phyloP scores from a whole-genome alignment of 2,888 invertebrate genomes.

The Monopis laevigella region DNA sequence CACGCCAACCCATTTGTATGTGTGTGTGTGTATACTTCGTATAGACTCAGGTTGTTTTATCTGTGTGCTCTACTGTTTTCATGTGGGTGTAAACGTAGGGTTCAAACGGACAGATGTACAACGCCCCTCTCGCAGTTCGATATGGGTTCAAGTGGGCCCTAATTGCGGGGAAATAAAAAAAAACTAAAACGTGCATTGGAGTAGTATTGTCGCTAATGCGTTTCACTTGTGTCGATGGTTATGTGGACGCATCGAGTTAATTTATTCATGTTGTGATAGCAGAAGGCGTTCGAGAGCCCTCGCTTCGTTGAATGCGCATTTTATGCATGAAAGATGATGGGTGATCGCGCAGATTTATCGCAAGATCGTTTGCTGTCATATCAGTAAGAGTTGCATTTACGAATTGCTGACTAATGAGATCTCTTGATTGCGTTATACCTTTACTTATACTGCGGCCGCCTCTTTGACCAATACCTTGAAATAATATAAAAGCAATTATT shows the following conservation, averaged over 20 bases:
- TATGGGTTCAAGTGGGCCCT: constrained; percentile 14
- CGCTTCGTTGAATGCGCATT: constrained; percentile 1
- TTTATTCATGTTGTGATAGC: constrained; percentile 13
- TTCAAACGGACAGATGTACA: constrained; percentile 9
- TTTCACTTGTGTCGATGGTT: constrained; percentile 17
- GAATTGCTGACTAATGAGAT: too few relatives aligned
- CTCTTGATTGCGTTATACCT: too few relatives aligned
- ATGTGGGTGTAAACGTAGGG: neutral
- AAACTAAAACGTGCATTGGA: constrained; percentile 16
- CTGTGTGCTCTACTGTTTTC: neutral
- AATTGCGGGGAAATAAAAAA: constrained; percentile 15
- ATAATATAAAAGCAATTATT: too few relatives aligned
- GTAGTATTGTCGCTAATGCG: constrained; percentile 18
- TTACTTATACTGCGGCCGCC: too few relatives aligned
- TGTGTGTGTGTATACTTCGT: neutral
- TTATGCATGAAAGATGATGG: constrained; percentile 4
- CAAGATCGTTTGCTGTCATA: neutral
- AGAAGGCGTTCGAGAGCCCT: constrained; percentile 1
- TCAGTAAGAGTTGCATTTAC: too few relatives aligned
- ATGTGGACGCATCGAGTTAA: constrained; percentile 14
- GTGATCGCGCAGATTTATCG: constrained; percentile 6
- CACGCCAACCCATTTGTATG: neutral
- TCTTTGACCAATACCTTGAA: too few relatives aligned
- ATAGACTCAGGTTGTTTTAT: neutral
- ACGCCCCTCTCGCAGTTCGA: constrained; percentile 8